These are phyloP conservation scores for Rhea americana DNA, from an alignment of 2,113 vertebrate species.

Conservation along the genomic window DNA sequence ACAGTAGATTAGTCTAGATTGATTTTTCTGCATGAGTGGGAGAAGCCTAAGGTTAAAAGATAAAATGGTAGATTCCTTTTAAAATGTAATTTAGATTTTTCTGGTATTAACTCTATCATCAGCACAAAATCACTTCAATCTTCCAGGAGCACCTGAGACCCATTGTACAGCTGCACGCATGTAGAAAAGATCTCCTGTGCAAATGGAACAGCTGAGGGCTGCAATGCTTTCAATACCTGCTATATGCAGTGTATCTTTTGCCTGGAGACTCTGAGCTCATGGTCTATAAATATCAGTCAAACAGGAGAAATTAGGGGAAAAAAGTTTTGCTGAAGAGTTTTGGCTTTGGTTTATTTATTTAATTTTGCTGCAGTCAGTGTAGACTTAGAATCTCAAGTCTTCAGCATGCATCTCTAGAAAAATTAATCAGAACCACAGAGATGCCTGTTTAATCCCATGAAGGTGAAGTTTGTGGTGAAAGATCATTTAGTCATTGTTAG, in stretches of 20 bases:
- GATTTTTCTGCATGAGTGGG: slow-evolving; percentile 78
- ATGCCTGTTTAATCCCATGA: accelerated
- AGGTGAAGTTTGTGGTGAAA: background rate
- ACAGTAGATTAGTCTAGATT: slow-evolving; percentile 76
- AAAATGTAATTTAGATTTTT: slow-evolving; percentile 75
- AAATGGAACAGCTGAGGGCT: background rate
- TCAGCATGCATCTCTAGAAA: background rate
- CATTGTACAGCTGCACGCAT: background rate
- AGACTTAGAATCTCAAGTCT: background rate
- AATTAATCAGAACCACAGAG: too few species aligned
- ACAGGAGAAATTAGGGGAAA: accelerated
- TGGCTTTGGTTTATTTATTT: background rate
- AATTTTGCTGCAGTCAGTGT: background rate
- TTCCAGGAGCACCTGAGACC: slow-evolving; percentile 64
- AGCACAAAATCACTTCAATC: slow-evolving; percentile 62
- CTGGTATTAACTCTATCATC: slow-evolving; percentile 63
- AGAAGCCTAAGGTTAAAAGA: slow-evolving; percentile 79
- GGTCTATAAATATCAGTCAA: background rate
- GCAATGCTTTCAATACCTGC: accelerated
- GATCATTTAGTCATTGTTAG: background rate
- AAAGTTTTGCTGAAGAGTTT: background rate
- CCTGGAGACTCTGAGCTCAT: accelerated
- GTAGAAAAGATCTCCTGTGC: background rate
- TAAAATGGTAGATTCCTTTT: slow-evolving; percentile 74
- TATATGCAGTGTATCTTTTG: background rate